Evolutionary conservation across 2,113 vertebrate genomes (phyloP).

Genomic region (Rhinogobius similis): DNA sequence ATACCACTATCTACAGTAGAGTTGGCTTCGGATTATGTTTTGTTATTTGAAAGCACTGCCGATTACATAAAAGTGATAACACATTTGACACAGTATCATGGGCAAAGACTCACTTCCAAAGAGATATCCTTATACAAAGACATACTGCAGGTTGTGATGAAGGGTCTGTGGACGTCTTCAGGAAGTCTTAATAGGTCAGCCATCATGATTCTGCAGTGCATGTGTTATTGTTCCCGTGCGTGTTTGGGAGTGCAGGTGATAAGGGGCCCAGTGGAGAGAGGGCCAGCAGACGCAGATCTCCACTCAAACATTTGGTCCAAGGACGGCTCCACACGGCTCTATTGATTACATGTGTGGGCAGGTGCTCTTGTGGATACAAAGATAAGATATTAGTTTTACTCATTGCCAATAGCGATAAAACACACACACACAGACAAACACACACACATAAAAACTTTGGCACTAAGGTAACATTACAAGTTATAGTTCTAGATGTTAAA

Average conservation of each 20-base stretch:
- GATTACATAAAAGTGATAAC: no score
- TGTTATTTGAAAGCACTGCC: no score
- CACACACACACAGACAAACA: neutral
- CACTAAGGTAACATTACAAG: no score
- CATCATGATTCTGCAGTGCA: conserved; percentile 35
- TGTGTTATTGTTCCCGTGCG: conserved; percentile 17
- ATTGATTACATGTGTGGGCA: conserved; percentile 23
- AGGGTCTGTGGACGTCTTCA: neutral
- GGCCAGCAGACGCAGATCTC: conserved; percentile 21
- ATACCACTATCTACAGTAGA: neutral
- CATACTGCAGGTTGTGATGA: neutral
- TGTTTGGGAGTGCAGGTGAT: conserved; percentile 49
- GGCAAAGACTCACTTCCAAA: neutral
- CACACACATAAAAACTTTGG: neutral
- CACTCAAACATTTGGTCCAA: conserved; percentile 28
- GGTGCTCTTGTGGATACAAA: conserved; percentile 24
- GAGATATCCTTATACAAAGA: neutral
- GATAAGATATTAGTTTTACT: conserved; percentile 42
- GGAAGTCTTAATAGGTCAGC: conserved; percentile 59
- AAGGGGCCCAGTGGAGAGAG: conserved; percentile 25
- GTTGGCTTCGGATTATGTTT: neutral
- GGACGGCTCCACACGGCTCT: conserved; percentile 9
- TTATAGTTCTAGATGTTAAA: neutral
- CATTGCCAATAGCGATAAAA: conserved; percentile 17
- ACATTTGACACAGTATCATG: neutral